Evolutionary conservation across 2,888 invertebrate species (phyloP).

Genomic region (Lochmaea capreae): DNA sequence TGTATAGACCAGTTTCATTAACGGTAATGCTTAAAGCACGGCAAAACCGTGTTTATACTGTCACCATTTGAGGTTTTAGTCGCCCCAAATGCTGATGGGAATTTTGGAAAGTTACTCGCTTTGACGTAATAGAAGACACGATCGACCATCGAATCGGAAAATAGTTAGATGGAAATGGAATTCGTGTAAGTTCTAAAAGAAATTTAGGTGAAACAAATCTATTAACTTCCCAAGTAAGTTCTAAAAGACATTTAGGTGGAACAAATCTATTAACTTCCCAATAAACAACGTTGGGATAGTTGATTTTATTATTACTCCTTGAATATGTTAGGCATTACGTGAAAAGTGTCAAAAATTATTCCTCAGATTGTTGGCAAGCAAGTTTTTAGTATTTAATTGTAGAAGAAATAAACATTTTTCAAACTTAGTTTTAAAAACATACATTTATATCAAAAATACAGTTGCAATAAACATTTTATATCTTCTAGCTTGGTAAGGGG

Average conservation of each 20-base stretch:
- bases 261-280: no score
- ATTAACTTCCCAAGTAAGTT: background rate
- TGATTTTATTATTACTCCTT: no score
- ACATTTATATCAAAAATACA: no score
- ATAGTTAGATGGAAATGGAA: background rate
- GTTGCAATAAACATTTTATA: no score
- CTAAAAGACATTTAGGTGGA: background rate
- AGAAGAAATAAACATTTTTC: no score
- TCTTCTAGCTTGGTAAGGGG: no score
- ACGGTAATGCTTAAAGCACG: background rate
- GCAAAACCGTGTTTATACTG: constrained; percentile 1
- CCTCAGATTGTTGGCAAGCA: no score
- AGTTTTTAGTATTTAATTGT: no score
- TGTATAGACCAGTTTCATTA: constrained; percentile 1
- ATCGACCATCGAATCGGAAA: background rate
- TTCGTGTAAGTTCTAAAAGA: background rate
- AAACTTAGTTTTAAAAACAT: no score
- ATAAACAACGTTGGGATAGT: no score
- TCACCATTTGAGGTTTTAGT: constrained; percentile 8
- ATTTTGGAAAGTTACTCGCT: background rate
- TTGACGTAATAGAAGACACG: background rate
- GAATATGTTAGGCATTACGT: no score
- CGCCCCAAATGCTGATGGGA: background rate
- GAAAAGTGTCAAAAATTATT: no score
- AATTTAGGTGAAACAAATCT: background rate